Percentiles rank a stretch among this genome's conserved stretches.
phyloP scores from a whole-genome alignment of 2,113 vertebrate genomes.

The Oenanthe oenanthe region DNA sequence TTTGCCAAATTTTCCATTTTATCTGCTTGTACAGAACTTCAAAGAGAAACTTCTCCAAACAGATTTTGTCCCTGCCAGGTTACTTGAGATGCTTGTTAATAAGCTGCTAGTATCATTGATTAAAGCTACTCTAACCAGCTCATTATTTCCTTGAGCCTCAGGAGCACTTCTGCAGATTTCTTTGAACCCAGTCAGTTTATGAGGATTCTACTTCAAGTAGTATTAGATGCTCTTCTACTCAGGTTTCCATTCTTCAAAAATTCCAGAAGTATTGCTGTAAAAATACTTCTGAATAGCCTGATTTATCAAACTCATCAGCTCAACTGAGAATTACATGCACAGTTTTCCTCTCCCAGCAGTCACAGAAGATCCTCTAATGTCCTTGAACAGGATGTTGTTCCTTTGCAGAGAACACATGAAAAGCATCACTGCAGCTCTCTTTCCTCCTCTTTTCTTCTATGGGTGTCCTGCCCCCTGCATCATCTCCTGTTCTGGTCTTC shows the following conservation, averaged over 20 bases:
- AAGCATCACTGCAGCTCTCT: not conserved
- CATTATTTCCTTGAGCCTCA: not conserved
- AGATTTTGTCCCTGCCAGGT: not conserved
- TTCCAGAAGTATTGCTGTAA: not conserved
- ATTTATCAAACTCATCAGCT: not conserved
- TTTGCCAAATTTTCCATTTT: not conserved
- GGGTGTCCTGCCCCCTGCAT: not conserved
- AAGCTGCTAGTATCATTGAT: not conserved
- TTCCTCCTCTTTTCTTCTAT: not conserved
- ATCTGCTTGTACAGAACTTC: not conserved
- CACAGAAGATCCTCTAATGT: not conserved
- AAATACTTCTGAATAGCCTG: not conserved
- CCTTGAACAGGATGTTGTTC: not conserved
- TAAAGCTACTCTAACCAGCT: not conserved
- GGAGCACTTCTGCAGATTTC: not conserved
- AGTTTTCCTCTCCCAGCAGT: not conserved
- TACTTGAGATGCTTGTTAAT: not conserved
- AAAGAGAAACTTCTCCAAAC: not conserved
- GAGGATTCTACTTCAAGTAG: not conserved
- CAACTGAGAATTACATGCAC: not conserved
- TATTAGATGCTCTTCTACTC: not conserved
- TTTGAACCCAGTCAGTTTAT: not conserved
- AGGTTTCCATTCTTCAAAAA: not conserved
- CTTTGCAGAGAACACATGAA: not conserved
- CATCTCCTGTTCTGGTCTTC: not conserved